phyloP scores from a whole-genome alignment of 1,140 invertebrate species.

The Helicoverpa armigera region DNA sequence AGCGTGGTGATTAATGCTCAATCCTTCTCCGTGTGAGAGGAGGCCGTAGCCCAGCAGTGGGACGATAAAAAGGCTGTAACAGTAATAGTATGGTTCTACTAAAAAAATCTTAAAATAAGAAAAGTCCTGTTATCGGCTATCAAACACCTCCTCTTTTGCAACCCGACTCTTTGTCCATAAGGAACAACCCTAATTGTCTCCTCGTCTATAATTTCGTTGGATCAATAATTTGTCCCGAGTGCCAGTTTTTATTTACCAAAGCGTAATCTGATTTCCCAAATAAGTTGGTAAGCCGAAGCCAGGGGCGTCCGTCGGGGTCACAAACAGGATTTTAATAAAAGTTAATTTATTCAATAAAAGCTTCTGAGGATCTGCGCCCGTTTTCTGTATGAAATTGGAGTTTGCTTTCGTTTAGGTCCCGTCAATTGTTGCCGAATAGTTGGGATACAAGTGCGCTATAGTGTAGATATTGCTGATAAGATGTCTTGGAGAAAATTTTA shows the following conservation, averaged over 20 bases:
- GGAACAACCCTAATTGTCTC: not conserved
- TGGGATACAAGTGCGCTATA: constrained; percentile 1
- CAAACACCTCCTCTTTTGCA: too few relatives aligned
- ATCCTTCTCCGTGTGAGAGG: too few relatives aligned
- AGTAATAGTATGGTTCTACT: too few relatives aligned
- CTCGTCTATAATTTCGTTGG: constrained; percentile 26
- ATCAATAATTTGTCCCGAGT: constrained; percentile 25
- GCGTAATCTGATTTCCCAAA: constrained; percentile 63
- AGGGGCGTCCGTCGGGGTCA: constrained; percentile 57
- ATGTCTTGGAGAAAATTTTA: constrained; percentile 22
- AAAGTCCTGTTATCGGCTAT: not conserved
- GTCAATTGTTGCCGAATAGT: constrained; percentile 62
- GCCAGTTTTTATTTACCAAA: constrained; percentile 58
- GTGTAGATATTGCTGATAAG: not conserved
- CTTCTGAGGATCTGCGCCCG: constrained; percentile 62
- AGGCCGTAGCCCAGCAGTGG: too few relatives aligned
- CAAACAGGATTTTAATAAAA: constrained; percentile 83
- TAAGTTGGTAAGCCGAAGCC: constrained; percentile 64
- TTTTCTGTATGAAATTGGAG: constrained; percentile 73
- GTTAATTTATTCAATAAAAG: constrained; percentile 84
- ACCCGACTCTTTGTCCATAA: too few relatives aligned
- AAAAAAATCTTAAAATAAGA: too few relatives aligned
- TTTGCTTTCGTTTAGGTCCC: constrained; percentile 66
- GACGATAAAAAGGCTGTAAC: too few relatives aligned
- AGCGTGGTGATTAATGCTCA: too few relatives aligned